phyloP scores from a whole-genome alignment of 2,113 vertebrate genomes.

The Chaetorhynchus papuensis region DNA sequence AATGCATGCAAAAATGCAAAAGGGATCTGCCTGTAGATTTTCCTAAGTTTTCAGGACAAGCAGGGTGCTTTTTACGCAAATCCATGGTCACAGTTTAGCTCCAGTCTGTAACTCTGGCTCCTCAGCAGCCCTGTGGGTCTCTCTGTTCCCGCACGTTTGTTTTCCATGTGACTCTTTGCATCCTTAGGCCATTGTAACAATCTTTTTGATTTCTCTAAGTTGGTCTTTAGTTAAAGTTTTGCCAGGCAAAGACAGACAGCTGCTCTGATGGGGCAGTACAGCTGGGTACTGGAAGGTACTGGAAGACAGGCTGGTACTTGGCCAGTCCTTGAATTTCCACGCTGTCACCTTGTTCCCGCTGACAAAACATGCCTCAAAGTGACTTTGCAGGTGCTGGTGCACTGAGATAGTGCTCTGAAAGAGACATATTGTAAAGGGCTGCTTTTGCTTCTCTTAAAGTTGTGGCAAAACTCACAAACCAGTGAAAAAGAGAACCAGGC shows the following conservation, averaged over 20 bases:
- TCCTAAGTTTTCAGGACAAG: neutral
- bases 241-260: neutral
- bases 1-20: neutral
- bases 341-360: neutral
- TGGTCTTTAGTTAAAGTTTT: neutral
- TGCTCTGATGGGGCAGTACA: neutral
- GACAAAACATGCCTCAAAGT: neutral
- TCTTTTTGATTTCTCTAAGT: neutral
- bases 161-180: neutral
- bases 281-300: neutral
- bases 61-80: neutral
- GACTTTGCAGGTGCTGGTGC: neutral
- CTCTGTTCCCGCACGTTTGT: neutral
- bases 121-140: neutral
- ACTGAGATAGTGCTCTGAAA: neutral
- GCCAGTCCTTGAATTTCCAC: neutral
- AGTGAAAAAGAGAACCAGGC: neutral
- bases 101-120: neutral
- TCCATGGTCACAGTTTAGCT: neutral
- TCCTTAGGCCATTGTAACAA: neutral
- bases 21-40: neutral
- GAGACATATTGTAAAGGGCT: neutral
- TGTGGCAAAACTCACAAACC: neutral
- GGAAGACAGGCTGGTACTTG: neutral
- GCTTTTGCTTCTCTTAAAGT: neutral